A percentile compares a stretch with the other conserved stretches of the same genome.
phyloP scores from a whole-genome alignment of 2,888 invertebrate species.

The Sphinx pinastri region DNA sequence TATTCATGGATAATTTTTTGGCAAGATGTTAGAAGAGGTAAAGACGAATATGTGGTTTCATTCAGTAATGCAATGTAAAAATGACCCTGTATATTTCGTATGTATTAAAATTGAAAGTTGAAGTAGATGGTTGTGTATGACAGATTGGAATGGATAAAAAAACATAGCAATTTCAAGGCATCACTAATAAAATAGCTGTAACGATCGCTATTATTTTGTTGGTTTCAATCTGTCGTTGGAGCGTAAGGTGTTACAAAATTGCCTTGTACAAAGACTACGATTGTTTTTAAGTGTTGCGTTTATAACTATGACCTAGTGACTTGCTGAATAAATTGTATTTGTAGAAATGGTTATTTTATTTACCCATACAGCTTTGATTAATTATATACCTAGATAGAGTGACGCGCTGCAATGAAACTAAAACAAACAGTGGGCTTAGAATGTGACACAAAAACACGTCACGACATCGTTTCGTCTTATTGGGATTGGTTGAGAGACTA shows the following conservation, averaged over 20 bases:
- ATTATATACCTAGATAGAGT: too few species aligned
- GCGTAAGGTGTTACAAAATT: slow-evolving; percentile 43
- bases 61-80: too few species aligned
- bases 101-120: slow-evolving; percentile 1
- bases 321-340: slow-evolving; percentile 68
- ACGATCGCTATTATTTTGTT: background rate
- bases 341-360: slow-evolving; percentile 47
- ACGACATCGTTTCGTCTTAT: too few species aligned
- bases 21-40: too few species aligned
- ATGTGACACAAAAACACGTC: too few species aligned
- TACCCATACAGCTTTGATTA: too few species aligned
- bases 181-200: background rate
- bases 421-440: too few species aligned
- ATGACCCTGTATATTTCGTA: background rate
- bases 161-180: background rate
- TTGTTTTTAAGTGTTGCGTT: slow-evolving; percentile 72
- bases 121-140: background rate
- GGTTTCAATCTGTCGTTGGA: slow-evolving; percentile 6
- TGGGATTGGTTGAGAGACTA: too few species aligned
- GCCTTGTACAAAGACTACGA: slow-evolving; percentile 78
- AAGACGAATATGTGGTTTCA: too few species aligned
- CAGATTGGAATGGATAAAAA: background rate
- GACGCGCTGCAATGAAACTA: too few species aligned
- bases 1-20: too few species aligned
- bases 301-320: slow-evolving; percentile 64